Base-by-base conservation (phyloP, 2,113 vertebrate genomes). In the Takifugu flavidus region DNA sequence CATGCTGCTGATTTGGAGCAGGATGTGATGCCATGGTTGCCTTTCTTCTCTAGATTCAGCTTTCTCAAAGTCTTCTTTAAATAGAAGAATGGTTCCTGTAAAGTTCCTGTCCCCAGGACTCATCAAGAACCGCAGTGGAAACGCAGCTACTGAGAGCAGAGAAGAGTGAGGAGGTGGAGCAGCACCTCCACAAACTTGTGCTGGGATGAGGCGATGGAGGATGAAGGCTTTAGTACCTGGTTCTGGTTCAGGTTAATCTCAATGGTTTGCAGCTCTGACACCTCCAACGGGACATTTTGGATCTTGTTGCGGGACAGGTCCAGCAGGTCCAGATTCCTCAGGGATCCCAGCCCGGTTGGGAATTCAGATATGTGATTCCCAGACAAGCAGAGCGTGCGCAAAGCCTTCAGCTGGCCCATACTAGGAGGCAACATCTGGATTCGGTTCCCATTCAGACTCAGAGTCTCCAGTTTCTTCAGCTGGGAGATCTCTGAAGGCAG, bases 181-280 rank as follows among this genome's bases (percentile, higher is more conserved):
- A 53, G 3, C 25, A 13, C 11, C 25, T 28, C 25, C 11, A 10
- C 5, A 45, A 14, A 3, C 14, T 13, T 47, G 14, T 14, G 2
- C 46, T n/a, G 13, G 44, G 44, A 13, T 45, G 14, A 45, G 14
- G 44, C 14, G 1, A 12, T 6, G 44, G 14, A 45, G 44, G 44
- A 13, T 15, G 27, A 10, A 29, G 15, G 13, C 7, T 25, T 13
- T 2, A 3, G 13, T 65, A 98, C 96, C 95, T 99, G 97, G 82
- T 99, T 99, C 88, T 99, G 96, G 88, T 99, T 99, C 65, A 99
- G 88, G 83, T 99, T 99, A 82, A 99, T 92, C 86, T 99, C 97
- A 0, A 99, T 98, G 79, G 91, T 90, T 80, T 99, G 97, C 73
- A 99, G 78, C 56, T 94, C 92, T 1, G 89, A 92, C 57, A 99